These are phyloP conservation scores for Nothura maculosa DNA, from an alignment of 2,797 vertebrate species.

Conservation along the genomic window DNA sequence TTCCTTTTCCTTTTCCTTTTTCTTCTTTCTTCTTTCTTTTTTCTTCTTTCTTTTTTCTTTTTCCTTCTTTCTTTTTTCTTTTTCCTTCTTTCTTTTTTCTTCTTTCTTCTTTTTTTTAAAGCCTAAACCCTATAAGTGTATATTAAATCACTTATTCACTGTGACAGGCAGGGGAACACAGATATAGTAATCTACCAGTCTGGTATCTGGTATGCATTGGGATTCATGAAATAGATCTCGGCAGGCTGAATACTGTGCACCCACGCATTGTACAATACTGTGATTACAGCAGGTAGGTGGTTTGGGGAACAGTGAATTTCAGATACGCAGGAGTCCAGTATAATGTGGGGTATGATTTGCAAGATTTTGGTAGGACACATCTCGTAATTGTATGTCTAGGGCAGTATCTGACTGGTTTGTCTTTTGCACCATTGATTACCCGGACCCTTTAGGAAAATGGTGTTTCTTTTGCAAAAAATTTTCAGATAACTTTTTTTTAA, in stretches of 20 bases:
- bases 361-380: slow-evolving; percentile 71
- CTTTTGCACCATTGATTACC: slow-evolving; percentile 59
- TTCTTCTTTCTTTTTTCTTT: too few species aligned
- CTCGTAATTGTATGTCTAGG: slow-evolving; percentile 66
- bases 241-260: slow-evolving; percentile 73
- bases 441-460: slow-evolving; percentile 41
- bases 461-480: slow-evolving; percentile 42
- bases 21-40: too few species aligned
- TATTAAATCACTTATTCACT: slow-evolving; percentile 55
- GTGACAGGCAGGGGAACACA: slow-evolving; percentile 64
- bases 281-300: slow-evolving; percentile 76
- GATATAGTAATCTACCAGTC: slow-evolving; percentile 76
- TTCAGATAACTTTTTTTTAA: slow-evolving; percentile 48
- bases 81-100: too few species aligned
- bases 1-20: too few species aligned
- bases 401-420: slow-evolving; percentile 62
- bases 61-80: too few species aligned
- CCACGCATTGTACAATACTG: slow-evolving; percentile 68
- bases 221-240: slow-evolving; percentile 69
- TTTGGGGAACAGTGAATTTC: slow-evolving; percentile 63
- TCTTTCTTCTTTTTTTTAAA: background rate
- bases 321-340: slow-evolving; percentile 73
- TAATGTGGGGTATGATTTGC: slow-evolving; percentile 75
- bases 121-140: slow-evolving; percentile 17
- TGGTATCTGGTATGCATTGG: slow-evolving; percentile 56